These are phyloP conservation scores for Ernsta delagoae DNA, from an alignment of 2,888 invertebrate species.

Conservation along the genomic window DNA sequence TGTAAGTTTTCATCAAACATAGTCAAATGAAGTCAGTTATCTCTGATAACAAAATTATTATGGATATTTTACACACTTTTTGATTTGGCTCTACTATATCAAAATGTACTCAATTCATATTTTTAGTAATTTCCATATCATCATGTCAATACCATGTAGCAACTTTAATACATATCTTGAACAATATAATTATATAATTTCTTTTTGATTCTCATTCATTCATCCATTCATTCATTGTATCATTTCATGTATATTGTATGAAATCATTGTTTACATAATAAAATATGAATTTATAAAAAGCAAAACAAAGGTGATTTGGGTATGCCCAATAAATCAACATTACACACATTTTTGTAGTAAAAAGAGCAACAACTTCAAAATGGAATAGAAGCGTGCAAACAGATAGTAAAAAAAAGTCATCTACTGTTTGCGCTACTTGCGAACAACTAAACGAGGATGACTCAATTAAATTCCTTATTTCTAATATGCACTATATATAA, in stretches of 20 bases:
- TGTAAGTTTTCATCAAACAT: too few relatives aligned
- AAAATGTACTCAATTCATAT: too few relatives aligned
- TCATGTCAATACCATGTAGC: too few relatives aligned
- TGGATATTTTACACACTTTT: too few relatives aligned
- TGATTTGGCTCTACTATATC: too few relatives aligned
- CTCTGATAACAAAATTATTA: too few relatives aligned
- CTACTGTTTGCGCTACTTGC: constrained; percentile 29
- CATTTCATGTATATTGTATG: neutral
- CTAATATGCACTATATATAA: constrained; percentile 22
- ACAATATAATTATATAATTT: too few relatives aligned
- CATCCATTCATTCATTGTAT: too few relatives aligned
- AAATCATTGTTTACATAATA: neutral
- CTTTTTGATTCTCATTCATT: too few relatives aligned
- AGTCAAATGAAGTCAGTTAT: too few relatives aligned
- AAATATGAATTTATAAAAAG: neutral
- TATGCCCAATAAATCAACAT: neutral
- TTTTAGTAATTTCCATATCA: too few relatives aligned
- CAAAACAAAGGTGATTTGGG: constrained; percentile 8
- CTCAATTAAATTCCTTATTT: constrained; percentile 13
- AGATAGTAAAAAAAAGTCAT: constrained; percentile 6
- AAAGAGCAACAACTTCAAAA: constrained; percentile 20
- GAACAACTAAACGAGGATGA: constrained; percentile 23
- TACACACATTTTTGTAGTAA: constrained; percentile 10
- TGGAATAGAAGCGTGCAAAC: constrained; percentile 35
- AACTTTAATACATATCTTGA: too few relatives aligned